Percentiles rank a stretch among this genome's conserved stretches.
phyloP scores from a whole-genome alignment of 2,888 invertebrate species.

The Drosophila suboccidentalis region DNA sequence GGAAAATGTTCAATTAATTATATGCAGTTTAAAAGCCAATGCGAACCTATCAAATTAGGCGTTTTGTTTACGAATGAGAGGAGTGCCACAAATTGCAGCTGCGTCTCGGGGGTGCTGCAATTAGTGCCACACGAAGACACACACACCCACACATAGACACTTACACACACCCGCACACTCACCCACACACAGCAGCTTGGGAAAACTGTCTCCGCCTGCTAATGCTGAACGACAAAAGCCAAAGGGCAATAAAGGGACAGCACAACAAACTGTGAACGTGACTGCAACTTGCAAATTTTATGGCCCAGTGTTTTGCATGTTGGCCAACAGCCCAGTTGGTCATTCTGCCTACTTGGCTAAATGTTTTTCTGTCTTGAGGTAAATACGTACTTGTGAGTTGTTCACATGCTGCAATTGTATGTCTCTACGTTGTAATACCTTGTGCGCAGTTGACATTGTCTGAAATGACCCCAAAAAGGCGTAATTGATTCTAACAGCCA shows the following conservation, averaged over 20 bases:
- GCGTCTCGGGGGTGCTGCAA: conserved; percentile 25
- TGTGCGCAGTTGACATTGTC: background rate
- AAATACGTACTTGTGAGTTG: conserved; percentile 7
- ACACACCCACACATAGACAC: background rate
- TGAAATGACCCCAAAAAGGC: conserved; percentile 12
- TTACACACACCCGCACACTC: too few relatives aligned
- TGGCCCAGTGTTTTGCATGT: conserved; percentile 24
- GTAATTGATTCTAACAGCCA: conserved; percentile 31
- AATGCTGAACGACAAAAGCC: conserved; percentile 16
- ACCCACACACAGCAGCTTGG: background rate
- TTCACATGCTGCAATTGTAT: conserved; percentile 9
- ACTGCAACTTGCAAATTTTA: conserved; percentile 43
- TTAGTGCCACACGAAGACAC: conserved; percentile 35
- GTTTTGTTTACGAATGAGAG: background rate
- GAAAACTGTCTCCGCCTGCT: conserved; percentile 1
- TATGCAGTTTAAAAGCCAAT: conserved; percentile 19
- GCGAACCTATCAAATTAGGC: conserved; percentile 31
- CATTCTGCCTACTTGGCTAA: background rate
- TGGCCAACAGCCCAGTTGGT: conserved; percentile 2
- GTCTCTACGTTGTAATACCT: background rate
- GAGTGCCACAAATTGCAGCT: conserved; percentile 13
- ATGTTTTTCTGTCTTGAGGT: background rate
- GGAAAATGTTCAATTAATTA: conserved; percentile 16
- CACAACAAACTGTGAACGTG: conserved; percentile 14
- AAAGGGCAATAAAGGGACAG: conserved; percentile 36